Evolutionary conservation across 2,113 vertebrate species (phyloP).

Genomic region (Elephas maximus): DNA sequence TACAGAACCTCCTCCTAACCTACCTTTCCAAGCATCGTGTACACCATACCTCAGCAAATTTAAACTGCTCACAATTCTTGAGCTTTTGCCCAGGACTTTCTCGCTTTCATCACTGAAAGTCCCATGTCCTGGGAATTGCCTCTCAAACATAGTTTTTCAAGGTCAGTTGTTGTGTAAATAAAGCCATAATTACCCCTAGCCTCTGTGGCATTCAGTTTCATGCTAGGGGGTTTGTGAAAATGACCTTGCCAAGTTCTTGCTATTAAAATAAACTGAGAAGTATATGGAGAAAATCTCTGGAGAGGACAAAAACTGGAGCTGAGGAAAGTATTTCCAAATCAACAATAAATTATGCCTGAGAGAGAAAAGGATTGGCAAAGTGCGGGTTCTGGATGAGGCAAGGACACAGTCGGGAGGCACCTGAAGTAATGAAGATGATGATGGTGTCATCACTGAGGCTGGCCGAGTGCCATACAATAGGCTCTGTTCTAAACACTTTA

Average conservation of each 20-base stretch:
- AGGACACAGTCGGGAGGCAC: neutral
- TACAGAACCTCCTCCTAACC: neutral
- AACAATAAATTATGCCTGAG: neutral
- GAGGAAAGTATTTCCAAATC: constrained; percentile 56
- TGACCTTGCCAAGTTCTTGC: constrained; percentile 20
- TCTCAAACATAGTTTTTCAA: constrained; percentile 30
- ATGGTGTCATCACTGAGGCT: no score
- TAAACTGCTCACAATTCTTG: neutral
- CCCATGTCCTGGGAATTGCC: neutral
- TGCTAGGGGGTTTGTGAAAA: constrained; percentile 16
- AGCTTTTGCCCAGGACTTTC: neutral
- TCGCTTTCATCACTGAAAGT: neutral
- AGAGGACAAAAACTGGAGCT: constrained; percentile 31
- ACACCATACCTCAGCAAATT: neutral
- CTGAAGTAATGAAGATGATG: neutral
- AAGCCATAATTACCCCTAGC: constrained; percentile 16
- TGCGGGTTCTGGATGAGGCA: neutral
- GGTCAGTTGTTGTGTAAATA: constrained; percentile 46
- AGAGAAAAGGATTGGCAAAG: neutral
- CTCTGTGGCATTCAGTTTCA: neutral
- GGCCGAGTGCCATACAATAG: neutral
- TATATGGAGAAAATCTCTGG: neutral
- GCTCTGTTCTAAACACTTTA: neutral
- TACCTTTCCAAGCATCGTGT: neutral
- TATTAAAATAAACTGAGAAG: constrained; percentile 8